Evolutionary conservation across 1,140 invertebrate species (phyloP), one percentile per base, ranked within the genome.

Genomic region (Drosophila pachea): DNA sequence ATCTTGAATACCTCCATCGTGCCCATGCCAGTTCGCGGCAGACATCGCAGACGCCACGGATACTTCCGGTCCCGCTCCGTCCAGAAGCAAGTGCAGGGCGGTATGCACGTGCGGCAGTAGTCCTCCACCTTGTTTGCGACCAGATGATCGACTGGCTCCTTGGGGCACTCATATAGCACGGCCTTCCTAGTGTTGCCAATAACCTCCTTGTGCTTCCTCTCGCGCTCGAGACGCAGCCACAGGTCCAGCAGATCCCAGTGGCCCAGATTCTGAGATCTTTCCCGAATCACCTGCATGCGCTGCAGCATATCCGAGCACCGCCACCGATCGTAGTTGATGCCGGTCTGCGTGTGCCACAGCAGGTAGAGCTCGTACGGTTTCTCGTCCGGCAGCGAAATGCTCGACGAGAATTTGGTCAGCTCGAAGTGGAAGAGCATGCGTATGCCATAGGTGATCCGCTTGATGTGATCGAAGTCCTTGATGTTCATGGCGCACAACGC

Each of bases 341-440:
- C 86, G 0, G 86, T 81, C 42, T 77, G 79, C 2, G 70, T 76
- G 36, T 79, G 79, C 67, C 79, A 86, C 6, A 87, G 58, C 22
- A 88, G 4, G 45, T 86, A 87, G 8, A 88, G 40, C 31, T 84
- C 78, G 6, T 71, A 68, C 33, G 79, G 79, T 9, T 88, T 70
- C 43, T 79, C 78, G 5, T 76, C 73, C 0, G 79, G 79, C 49
- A 76, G 40, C 0, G 75, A 56, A 4, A 84, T 58, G 50, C 70
- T 74, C n/a, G 36, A 60, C 11, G 81, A 86, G 53, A 84, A 77
- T 32, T 76, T 82, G 9, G 74, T 66, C 60, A 86, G 8, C 42
- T 88, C 77, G 7, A 88, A 86, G 42, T 86, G 74, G 31, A 86
- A 86, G 8, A 88, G 52, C 60, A 70, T 76, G 0, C 86, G 71